Evolutionary conservation across 2,888 invertebrate genomes (phyloP), one percentile per base, ranked within the genome.

Genomic region (Oscheius sp.): DNA sequence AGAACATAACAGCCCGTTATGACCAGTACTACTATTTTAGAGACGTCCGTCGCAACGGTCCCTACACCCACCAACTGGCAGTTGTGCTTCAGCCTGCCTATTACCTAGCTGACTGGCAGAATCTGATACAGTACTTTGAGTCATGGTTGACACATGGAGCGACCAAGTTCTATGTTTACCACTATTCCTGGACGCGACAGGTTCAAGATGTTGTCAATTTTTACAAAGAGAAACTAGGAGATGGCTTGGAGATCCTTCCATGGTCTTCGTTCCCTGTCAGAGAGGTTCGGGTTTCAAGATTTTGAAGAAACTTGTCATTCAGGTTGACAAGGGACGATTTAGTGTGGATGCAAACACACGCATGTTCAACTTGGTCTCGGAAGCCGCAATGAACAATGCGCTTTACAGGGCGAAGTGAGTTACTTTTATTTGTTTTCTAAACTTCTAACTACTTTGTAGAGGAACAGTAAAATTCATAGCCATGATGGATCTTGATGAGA

Each of bases 61-160:
- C 29, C 7, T 70, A 70, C 48, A 21, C 10, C 2, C 58, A 59
- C 33, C 29, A 70, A 47, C 29, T 70, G 29, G 70, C 32, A 48
- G 70, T 70, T 13, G 70, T 70, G 21, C 70, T 70, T 32, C 70
- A 58, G 32, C 59, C 70, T 2, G 59, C 70, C n/a, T 70, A 59
- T 58, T 70, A 70, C 42, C 50, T 70, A 9, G 42, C 58, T 21
- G 70, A 70, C 29, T 70, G 70, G 70, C 70, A 70, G 55, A 70
- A 70, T 33, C 29, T 70, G 29, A 59, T 70, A 0, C 70, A 70
- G 29, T 70, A 70, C 33, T 59, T 70, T 13, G 70, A 70, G 50
- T 47, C 70, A 1, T 70, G 70, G 70, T 29, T 70, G 29, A 37
- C 70, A 1, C 58, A 70, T 21, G 70, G 70, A 47, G 70, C 70